Percentiles rank a stretch among this genome's conserved stretches.
These are phyloP conservation scores for Drosophila engyochracea DNA, from an alignment of 2,888 invertebrate species.

Conservation along the genomic window DNA sequence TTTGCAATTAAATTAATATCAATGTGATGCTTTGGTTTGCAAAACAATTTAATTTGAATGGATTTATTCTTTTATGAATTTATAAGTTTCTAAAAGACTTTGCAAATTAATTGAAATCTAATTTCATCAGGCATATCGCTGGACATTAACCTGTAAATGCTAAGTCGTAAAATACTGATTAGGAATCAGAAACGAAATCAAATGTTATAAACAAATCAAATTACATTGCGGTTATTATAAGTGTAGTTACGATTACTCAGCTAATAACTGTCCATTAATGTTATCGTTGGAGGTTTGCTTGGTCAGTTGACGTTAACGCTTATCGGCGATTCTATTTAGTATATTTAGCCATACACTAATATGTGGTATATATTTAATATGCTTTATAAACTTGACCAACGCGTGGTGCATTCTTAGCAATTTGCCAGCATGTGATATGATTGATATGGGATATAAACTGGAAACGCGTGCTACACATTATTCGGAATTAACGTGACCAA, in stretches of 20 bases:
- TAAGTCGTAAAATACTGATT: constrained; percentile 11
- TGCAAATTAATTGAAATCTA: background rate
- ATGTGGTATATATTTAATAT: constrained; percentile 26
- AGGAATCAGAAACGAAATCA: constrained; percentile 31
- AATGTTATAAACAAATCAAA: constrained; percentile 36
- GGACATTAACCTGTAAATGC: constrained; percentile 7
- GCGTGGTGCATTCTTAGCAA: constrained; percentile 32
- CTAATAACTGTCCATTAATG: constrained; percentile 49
- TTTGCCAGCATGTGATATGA: constrained; percentile 26
- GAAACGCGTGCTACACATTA: constrained; percentile 33
- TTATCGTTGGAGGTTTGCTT: constrained; percentile 39
- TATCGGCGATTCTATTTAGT: constrained; percentile 61
- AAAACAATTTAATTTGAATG: too few species aligned
- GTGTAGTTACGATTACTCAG: constrained; percentile 1
- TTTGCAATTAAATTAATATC: background rate
- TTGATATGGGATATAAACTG: constrained; percentile 32
- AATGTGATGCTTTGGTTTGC: background rate
- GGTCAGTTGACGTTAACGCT: constrained; percentile 58
- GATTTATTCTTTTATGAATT: background rate
- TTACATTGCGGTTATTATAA: constrained; percentile 20
- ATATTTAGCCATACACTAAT: constrained; percentile 44
- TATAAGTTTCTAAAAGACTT: background rate
- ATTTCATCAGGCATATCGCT: constrained; percentile 17
- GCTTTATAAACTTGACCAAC: constrained; percentile 36
- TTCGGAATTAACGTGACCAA: constrained; percentile 47